Evolutionary conservation across 2,888 invertebrate species (phyloP).

Genomic region (Polia nebulosa): DNA sequence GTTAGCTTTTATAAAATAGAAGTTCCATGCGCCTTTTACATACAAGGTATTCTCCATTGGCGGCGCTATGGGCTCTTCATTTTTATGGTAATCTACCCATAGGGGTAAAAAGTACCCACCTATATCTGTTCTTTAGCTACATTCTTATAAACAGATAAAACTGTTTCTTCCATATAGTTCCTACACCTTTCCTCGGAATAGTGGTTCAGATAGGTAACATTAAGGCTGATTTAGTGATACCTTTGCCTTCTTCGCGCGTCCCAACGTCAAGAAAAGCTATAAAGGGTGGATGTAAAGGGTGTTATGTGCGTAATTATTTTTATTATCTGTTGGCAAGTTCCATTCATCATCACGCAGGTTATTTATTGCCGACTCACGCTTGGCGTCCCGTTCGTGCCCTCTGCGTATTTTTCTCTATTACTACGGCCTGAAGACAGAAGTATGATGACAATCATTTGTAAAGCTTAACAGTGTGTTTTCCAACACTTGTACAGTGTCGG

Average conservation of each 20-base stretch:
- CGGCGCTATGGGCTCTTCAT: conserved; percentile 42
- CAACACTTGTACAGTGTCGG: conserved; percentile 40
- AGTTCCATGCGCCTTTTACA: conserved; percentile 30
- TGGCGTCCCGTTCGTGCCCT: conserved; percentile 48
- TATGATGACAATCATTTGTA: conserved; percentile 64
- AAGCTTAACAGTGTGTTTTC: conserved; percentile 54
- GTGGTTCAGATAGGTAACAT: conserved; percentile 58
- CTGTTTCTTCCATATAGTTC: conserved; percentile 30
- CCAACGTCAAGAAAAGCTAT: conserved; percentile 58
- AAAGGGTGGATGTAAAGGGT: conserved; percentile 60
- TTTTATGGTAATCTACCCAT: conserved; percentile 51
- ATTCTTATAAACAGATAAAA: conserved; percentile 50
- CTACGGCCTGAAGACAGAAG: conserved; percentile 47
- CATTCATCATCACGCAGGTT: conserved; percentile 58
- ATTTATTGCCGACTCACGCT: conserved; percentile 62
- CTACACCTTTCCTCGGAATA: conserved; percentile 45
- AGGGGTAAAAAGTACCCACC: conserved; percentile 27
- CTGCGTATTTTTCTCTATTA: conserved; percentile 64
- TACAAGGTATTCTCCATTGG: conserved; percentile 45
- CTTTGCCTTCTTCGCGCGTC: conserved; percentile 53
- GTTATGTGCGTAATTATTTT: conserved; percentile 63
- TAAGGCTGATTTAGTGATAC: conserved; percentile 63
- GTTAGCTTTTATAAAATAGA: conserved; percentile 32
- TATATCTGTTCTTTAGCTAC: conserved; percentile 39
- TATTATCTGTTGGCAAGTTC: conserved; percentile 58